Base-by-base conservation (phyloP, 30 jellyfish, hydroid and myxozoan species). In the Nemopilema nomurai region DNA sequence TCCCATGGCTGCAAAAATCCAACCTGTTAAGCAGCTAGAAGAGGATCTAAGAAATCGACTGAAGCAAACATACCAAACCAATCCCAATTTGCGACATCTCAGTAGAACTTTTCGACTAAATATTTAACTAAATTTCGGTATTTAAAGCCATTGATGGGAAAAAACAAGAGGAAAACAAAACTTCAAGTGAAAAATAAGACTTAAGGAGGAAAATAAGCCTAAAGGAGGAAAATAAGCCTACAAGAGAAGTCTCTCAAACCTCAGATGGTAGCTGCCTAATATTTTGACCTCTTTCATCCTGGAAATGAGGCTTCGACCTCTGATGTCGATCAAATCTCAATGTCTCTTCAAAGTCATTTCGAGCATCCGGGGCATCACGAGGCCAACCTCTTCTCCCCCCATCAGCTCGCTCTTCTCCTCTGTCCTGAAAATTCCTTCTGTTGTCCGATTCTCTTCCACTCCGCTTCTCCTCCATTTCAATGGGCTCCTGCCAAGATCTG, bases 271-370 rank as follows among this genome's bases (percentile, higher is more conserved):
- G 57, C 57, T 41, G 9, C 57, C 57, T 41, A 13, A 13, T 13
- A 41, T 8, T 16, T 21, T 33, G 69, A 22, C 51, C 83, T 41
- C 83, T 41, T 4, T 41, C 41, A 73, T 51, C 83, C 3, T 73
- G 83, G 33, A 73, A 73, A 23, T 32, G 28, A 22, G 83, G 83
- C 18, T 66, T 69, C 50, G 83, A 41, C 13, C 57, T 13, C 13
- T 13, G 83, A 24, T 73, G 25, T 17, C 69, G 29, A 1, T 41
- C 70, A 73, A 73, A 73, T 31, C 57, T 13, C 6, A 6, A 6
- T 13, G 57, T 6, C 57, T 41, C 57, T 41, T 41, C 57, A 41
- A 41, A 41, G 9, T 41, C 57, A 41, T 41, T 41, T 3, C 13
- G 57, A 6, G 13, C 6, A 3, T 41, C 57, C 7, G 72, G 8